These are phyloP conservation scores for Vanessa cardui DNA, from an alignment of 2,888 invertebrate genomes.

Conservation along the genomic window DNA sequence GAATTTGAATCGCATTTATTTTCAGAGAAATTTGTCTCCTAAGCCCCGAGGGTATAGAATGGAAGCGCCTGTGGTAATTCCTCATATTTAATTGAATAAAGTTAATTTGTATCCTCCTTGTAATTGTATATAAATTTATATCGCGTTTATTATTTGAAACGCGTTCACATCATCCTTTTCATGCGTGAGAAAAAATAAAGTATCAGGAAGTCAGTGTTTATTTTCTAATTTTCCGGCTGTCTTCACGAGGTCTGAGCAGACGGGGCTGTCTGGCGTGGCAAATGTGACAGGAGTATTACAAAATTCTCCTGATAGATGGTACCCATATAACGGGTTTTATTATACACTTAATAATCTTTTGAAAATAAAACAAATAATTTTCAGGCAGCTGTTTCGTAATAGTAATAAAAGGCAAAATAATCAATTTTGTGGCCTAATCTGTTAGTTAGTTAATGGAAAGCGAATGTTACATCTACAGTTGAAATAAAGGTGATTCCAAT, in stretches of 20 bases:
- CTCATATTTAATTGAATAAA: conserved; percentile 76
- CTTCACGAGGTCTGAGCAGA: conserved; percentile 64
- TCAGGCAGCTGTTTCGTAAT: neutral
- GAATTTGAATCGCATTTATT: conserved; percentile 82
- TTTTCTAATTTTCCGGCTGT: conserved; percentile 81
- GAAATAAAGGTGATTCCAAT: too few species aligned
- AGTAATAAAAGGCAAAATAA: too few species aligned
- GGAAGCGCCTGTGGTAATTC: conserved; percentile 62
- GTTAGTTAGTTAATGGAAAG: too few species aligned
- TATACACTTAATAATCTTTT: neutral
- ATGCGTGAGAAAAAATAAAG: conserved; percentile 32
- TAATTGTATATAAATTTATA: conserved; percentile 28
- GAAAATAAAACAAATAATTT: neutral
- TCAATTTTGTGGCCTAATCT: too few species aligned
- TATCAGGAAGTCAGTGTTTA: conserved; percentile 56
- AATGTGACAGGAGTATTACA: conserved; percentile 65
- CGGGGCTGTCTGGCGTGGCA: conserved; percentile 51
- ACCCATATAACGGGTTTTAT: conserved; percentile 22
- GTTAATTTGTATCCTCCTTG: conserved; percentile 47
- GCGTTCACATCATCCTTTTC: conserved; percentile 15
- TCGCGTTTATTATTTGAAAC: conserved; percentile 26
- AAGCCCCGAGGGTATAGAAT: conserved; percentile 70
- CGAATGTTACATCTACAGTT: too few species aligned
- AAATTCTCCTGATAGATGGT: conserved; percentile 56
- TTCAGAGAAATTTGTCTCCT: conserved; percentile 79